These are phyloP conservation scores for Blastobasis adustella DNA, from an alignment of 2,888 invertebrate species.

Conservation along the genomic window DNA sequence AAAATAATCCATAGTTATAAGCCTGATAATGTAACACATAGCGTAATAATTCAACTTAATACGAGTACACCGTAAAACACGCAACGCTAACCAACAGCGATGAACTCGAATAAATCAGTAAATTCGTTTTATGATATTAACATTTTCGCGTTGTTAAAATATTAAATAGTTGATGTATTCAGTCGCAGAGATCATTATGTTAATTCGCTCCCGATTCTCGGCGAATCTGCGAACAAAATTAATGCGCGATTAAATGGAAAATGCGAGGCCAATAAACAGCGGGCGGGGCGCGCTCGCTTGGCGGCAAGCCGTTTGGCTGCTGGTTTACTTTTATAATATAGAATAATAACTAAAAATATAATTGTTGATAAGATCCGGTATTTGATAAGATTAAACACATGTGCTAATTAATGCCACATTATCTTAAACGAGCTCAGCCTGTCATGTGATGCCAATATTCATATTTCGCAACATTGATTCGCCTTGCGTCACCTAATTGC, in stretches of 20 bases:
- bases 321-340: too few species aligned
- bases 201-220: constrained; percentile 64
- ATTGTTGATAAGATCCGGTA: too few species aligned
- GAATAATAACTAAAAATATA: too few species aligned
- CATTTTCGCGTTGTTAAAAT: neutral
- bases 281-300: too few species aligned
- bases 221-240: constrained; percentile 67
- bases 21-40: neutral
- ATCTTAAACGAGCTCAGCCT: too few species aligned
- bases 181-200: constrained; percentile 57
- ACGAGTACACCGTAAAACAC: constrained; percentile 1
- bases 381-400: too few species aligned
- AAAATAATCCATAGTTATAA: neutral
- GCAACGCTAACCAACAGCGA: constrained; percentile 4
- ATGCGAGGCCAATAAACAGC: constrained; percentile 63
- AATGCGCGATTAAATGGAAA: constrained; percentile 68
- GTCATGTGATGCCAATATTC: neutral
- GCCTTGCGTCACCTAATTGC: neutral
- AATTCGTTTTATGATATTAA: constrained; percentile 7
- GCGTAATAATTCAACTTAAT: too few species aligned
- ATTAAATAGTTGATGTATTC: constrained; percentile 37
- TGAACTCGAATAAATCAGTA: constrained; percentile 7
- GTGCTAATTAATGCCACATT: too few species aligned
- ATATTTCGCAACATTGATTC: neutral
- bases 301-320: too few species aligned